Evolutionary conservation across 2,888 invertebrate species (phyloP).

Genomic region (Tetheella fluctuosa): DNA sequence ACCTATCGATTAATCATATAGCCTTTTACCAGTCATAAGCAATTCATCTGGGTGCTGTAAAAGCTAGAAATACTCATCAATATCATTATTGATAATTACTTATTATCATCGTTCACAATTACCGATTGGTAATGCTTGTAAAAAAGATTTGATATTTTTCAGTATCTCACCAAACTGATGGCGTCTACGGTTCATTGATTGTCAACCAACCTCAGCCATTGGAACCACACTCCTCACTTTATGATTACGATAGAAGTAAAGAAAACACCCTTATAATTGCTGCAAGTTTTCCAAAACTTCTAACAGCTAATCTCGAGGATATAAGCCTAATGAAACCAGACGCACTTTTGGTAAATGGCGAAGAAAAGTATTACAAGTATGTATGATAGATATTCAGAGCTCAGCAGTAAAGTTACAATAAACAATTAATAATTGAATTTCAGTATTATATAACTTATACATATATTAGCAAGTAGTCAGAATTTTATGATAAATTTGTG

Average conservation of each 20-base stretch:
- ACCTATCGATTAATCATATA: too few relatives aligned
- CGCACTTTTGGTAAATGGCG: constrained; percentile 60
- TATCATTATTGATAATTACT: too few relatives aligned
- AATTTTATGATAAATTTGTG: too few relatives aligned
- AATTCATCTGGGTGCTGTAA: too few relatives aligned
- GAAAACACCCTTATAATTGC: constrained; percentile 79
- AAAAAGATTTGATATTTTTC: constrained; percentile 32
- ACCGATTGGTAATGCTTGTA: not conserved
- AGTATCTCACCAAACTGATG: constrained; percentile 85
- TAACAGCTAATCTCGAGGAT: constrained; percentile 79
- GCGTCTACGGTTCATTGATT: constrained; percentile 83
- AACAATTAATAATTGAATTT: too few relatives aligned
- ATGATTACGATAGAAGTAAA: constrained; percentile 72
- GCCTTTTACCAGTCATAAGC: too few relatives aligned
- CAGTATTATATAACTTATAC: too few relatives aligned
- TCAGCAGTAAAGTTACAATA: not conserved
- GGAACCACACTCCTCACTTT: constrained; percentile 67
- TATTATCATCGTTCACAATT: not conserved
- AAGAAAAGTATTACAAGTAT: constrained; percentile 63
- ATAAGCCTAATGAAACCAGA: constrained; percentile 68
- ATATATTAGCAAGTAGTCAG: too few relatives aligned
- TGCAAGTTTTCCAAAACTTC: constrained; percentile 79
- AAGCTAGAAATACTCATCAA: too few relatives aligned
- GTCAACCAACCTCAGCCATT: constrained; percentile 79
- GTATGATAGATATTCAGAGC: constrained; percentile 30